Percentiles rank a stretch among this genome's conserved stretches.
Conservation (phyloP, 2,888 invertebrate genomes). For the Erynnis tages region DNA sequence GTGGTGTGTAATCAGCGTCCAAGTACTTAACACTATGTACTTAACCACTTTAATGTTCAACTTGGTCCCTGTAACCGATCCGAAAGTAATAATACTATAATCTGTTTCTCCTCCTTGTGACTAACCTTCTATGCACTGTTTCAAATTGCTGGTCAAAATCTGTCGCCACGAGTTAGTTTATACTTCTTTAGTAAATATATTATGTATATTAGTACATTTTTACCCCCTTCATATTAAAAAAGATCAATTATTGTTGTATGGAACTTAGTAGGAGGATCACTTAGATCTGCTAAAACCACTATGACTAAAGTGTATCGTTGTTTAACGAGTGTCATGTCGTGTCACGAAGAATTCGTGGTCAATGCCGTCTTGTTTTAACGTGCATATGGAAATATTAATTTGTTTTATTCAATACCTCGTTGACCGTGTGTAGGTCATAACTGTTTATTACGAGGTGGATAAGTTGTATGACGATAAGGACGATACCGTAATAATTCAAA, state of each 20-base stretch:
- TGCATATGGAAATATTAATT: constrained; percentile 60
- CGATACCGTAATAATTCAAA: no score
- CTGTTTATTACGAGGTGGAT: neutral
- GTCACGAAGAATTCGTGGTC: constrained; percentile 49
- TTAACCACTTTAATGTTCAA: constrained; percentile 51
- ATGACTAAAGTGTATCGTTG: constrained; percentile 52
- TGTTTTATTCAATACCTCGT: constrained; percentile 35
- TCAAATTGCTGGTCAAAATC: constrained; percentile 18
- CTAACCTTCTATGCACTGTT: constrained; percentile 73
- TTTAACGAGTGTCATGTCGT: constrained; percentile 25
- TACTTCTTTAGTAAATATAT: constrained; percentile 8
- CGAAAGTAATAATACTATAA: no score
- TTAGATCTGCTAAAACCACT: no score
- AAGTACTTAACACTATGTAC: constrained; percentile 37
- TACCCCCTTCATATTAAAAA: no score
- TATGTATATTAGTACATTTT: neutral
- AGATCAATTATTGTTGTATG: no score
- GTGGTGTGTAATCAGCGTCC: constrained; percentile 53
- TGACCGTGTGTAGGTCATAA: neutral
- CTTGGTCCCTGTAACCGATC: constrained; percentile 48
- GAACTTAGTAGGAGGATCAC: no score
- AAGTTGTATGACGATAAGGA: no score
- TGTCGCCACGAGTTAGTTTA: constrained; percentile 8
- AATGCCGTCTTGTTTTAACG: constrained; percentile 55
- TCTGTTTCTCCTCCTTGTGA: constrained; percentile 72